Base-by-base conservation (phyloP, 1,140 invertebrate species). In the Drosophila kohkoa region DNA sequence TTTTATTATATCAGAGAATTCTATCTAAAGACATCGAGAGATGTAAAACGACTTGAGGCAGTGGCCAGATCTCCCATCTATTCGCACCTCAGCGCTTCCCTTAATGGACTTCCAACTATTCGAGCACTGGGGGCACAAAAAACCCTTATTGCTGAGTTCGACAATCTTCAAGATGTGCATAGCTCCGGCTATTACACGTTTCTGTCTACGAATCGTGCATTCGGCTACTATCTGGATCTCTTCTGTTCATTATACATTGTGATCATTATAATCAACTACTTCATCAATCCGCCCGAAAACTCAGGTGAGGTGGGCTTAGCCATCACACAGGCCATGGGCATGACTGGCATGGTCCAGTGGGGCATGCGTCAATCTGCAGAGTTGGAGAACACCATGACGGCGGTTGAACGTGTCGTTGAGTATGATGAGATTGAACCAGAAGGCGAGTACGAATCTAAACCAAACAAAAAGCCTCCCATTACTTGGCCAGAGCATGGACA, bases 1-100 rank as follows among this genome's bases (percentile, higher is more conserved):
- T 97, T 98, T 81, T 94, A 96, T 63, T 94, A 94, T 66, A 94
- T 98, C 15, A 92, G 97, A 11, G 94, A 95, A 65, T 95, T 98
- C 66, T 99, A 98, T 89, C 92, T 98, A 10, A 95, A 95, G 49
- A 97, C 96, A 0, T 97, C 97, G 1, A 95, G 98, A 74, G 96
- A 97, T 79, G 94, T 98, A 4, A 98, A 98, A 92, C 94, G 97
- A 57, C 91, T 98, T 25, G 97, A 98, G 93, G 96, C 96, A 88
- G 96, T 89, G 62, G 92, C 86, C 7, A 94, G 94, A 82, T 95
- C 95, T 82, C 97, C 97, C 1, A 94, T 97, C 3, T 97, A 96
- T 82, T 96, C 96, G 0, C 96, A 97, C 64, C 93, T 97, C 0
- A 96, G 95, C 60, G 94, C 96, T 1, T 95, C 96, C 0, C 71